Conservation (phyloP, 1,140 invertebrate genomes). For the Venustaconcha ellipsiformis region DNA sequence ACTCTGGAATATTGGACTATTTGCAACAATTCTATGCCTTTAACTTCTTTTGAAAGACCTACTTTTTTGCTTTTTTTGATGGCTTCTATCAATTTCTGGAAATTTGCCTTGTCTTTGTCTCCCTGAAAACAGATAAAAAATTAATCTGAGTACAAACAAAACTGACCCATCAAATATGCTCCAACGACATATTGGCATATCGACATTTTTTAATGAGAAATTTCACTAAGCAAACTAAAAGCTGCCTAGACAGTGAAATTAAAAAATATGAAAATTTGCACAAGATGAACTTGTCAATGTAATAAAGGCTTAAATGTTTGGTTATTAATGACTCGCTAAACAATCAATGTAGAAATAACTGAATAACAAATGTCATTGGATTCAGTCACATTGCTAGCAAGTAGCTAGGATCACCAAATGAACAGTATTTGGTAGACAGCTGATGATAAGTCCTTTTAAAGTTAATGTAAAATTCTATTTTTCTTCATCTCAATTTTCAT, state of each 20-base stretch:
- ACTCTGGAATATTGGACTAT: too few relatives aligned
- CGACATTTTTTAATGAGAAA: not conserved
- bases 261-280: not conserved
- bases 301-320: not conserved
- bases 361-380: too few relatives aligned
- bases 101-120: conserved; percentile 96
- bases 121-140: conserved; percentile 73
- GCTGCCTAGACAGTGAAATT: not conserved
- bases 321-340: too few relatives aligned
- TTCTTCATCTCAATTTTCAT: too few relatives aligned
- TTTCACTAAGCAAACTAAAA: not conserved
- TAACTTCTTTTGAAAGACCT: not conserved
- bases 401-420: too few relatives aligned
- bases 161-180: not conserved
- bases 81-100: conserved; percentile 85
- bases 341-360: too few relatives aligned
- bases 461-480: too few relatives aligned
- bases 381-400: too few relatives aligned
- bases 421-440: too few relatives aligned
- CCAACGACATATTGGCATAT: not conserved
- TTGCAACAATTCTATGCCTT: too few relatives aligned
- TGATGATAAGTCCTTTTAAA: too few relatives aligned
- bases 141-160: conserved; percentile 4
- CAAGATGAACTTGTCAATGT: not conserved
- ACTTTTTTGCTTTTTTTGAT: conserved; percentile 88